phyloP scores from a whole-genome alignment of 2,888 invertebrate genomes.

The Caenorhabditis sp. region DNA sequence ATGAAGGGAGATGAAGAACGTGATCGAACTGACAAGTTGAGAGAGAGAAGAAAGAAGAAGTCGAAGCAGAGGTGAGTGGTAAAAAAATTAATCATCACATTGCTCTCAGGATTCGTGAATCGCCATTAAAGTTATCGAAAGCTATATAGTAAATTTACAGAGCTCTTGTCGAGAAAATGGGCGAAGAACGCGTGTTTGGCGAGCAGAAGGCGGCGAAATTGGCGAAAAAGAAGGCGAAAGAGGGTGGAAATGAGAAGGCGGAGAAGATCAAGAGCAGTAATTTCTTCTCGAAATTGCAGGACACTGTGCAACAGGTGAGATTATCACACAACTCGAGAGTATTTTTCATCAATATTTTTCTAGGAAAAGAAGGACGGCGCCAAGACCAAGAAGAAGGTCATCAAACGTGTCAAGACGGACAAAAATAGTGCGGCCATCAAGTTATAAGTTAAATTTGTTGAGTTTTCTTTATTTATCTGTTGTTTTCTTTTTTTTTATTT shows the following conservation, averaged over 20 bases:
- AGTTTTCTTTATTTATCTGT: constrained; percentile 7
- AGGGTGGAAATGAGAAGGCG: constrained; percentile 17
- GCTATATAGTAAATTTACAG: too few relatives aligned
- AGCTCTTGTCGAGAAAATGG: constrained; percentile 37
- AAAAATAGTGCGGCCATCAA: constrained; percentile 42
- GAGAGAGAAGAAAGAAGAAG: constrained; percentile 87
- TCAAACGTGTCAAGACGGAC: constrained; percentile 36
- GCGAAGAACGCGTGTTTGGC: constrained; percentile 45
- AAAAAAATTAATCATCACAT: too few relatives aligned
- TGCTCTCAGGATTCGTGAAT: too few relatives aligned
- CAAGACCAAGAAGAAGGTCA: constrained; percentile 44
- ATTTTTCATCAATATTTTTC: background rate
- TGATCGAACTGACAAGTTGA: constrained; percentile 85
- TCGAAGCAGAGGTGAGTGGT: constrained; percentile 78
- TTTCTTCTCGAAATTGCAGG: constrained; percentile 53
- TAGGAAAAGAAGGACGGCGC: constrained; percentile 37
- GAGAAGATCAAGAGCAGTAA: constrained; percentile 40
- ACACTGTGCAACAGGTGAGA: constrained; percentile 38
- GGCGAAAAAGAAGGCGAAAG: constrained; percentile 32
- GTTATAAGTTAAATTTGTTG: constrained; percentile 25
- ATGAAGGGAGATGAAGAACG: constrained; percentile 80
- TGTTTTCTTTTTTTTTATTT: constrained; percentile 7
- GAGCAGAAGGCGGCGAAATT: constrained; percentile 35
- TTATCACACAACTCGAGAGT: too few relatives aligned
- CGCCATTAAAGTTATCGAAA: background rate